Base-by-base conservation (phyloP, 2,888 invertebrate genomes). In the Amphimallon solstitiale region DNA sequence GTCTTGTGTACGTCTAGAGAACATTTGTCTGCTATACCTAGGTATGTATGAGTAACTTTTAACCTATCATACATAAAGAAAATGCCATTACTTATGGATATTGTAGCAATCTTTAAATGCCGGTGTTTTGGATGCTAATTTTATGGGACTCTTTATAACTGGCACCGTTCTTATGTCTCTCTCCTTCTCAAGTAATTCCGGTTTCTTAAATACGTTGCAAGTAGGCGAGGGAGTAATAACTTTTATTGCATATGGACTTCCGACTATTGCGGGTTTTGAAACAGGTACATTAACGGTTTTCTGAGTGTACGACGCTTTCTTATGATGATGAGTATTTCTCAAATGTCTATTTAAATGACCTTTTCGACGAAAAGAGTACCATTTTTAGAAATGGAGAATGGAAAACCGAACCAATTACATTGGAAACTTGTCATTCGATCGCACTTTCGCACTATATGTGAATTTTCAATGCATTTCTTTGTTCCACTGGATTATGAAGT, bases 271-370 rank as follows among this genome's bases (percentile, higher is more conserved):
- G 1, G 54, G 40, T 17, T 65, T 63, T n/a, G 29, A 1, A 4
- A 34, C 7, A 0, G 68, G 35, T 17, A 43, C 67, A 67, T 74
- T 74, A 12, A 74, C 54, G 40, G 67, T 72, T 51, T 75, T 78
- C 63, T 75, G 75, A 43, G 79, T 76, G 61, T 76, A 71, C 54
- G 76, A 75, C 19, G 75, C 76, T 68, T 79, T 76, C 71, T 77
- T 79, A 68, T 79, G 87, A 0, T 89, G 88, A 79, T 94, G 93
- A 62, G 92, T 89, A 79, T 92, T 91, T 62, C 89, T 87, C 65
- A 92, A 85, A 79, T 93, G 93, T 0, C 93, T 86, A 67, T 88
- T 87, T 67, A 93, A 84, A 78, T 93, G 94, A 78, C 94, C 94
- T 77, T 90, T 92, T 66, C 94, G 84, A 46, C 90, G 84, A 77